Evolutionary conservation across 2,797 vertebrate genomes (phyloP).

Genomic region (Gallirallus australis): DNA sequence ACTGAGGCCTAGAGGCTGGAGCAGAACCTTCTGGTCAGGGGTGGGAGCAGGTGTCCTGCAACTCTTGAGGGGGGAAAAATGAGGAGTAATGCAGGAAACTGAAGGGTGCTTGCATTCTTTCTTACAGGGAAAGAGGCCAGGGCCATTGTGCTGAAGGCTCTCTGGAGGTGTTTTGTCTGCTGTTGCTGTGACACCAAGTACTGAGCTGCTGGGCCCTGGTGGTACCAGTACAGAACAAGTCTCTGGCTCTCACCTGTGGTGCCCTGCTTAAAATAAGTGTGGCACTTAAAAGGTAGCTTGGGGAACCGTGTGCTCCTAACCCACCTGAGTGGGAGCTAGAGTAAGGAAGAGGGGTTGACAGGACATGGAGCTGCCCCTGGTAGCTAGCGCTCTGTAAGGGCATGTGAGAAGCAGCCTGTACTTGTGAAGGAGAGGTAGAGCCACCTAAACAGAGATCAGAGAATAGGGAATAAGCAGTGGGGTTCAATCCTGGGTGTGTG

Average conservation of each 20-base stretch:
- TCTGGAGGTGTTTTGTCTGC: background rate
- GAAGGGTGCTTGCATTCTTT: fast-evolving
- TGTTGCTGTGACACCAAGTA: fast-evolving
- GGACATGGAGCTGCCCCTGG: background rate
- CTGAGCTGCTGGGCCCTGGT: background rate
- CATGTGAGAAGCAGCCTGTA: background rate
- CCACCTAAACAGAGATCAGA: background rate
- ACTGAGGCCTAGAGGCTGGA: no score
- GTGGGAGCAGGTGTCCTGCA: background rate
- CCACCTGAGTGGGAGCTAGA: fast-evolving
- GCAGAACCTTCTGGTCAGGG: background rate
- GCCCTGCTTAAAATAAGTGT: background rate
- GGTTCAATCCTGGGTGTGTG: fast-evolving
- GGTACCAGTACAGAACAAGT: background rate
- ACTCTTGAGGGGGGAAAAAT: no score
- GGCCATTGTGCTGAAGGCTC: background rate
- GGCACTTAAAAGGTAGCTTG: background rate
- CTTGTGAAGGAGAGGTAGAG: background rate
- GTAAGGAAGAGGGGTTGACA: background rate
- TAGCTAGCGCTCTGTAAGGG: background rate
- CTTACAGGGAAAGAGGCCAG: fast-evolving
- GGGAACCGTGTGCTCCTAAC: background rate
- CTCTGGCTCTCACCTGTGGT: fast-evolving
- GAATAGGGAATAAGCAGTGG: background rate
- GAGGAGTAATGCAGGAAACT: background rate